A percentile compares a stretch with the other conserved stretches of the same genome.
Evolutionary conservation across 2,888 invertebrate species (phyloP).

Genomic region (Trachelus stipa): DNA sequence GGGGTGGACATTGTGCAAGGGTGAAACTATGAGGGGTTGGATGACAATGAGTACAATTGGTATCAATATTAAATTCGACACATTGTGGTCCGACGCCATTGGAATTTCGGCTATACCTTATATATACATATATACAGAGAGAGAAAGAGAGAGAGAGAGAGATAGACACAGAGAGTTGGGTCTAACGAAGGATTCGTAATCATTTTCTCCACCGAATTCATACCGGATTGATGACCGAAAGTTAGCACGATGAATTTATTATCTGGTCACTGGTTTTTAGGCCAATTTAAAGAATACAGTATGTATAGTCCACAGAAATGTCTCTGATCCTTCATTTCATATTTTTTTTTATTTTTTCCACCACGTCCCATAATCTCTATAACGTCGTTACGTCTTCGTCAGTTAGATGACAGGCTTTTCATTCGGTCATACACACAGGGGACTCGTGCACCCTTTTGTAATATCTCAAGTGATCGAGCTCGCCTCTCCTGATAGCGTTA

Average conservation of each 20-base stretch:
- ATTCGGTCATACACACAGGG: background rate
- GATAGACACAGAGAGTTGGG: background rate
- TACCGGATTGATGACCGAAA: background rate
- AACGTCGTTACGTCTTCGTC: background rate
- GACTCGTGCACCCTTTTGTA: background rate
- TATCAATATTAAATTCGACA: constrained; percentile 2
- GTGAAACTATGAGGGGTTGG: background rate
- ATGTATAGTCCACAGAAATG: background rate
- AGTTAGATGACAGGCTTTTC: background rate
- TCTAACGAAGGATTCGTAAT: background rate
- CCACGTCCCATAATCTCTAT: background rate
- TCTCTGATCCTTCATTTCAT: background rate
- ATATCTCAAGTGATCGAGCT: background rate
- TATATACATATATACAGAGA: background rate
- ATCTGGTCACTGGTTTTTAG: background rate
- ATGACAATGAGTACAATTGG: constrained; percentile 3
- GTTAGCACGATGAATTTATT: background rate
- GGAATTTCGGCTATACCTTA: background rate
- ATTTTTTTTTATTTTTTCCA: background rate
- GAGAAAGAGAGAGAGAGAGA: too few relatives aligned
- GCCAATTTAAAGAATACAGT: background rate
- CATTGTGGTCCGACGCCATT: background rate
- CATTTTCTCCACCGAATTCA: background rate
- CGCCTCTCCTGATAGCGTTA: constrained; percentile 32
- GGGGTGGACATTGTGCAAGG: background rate